Evolutionary conservation across 2,888 invertebrate species (phyloP), one percentile per base, ranked within the genome.

Genomic region (Tanypteryx hageni): DNA sequence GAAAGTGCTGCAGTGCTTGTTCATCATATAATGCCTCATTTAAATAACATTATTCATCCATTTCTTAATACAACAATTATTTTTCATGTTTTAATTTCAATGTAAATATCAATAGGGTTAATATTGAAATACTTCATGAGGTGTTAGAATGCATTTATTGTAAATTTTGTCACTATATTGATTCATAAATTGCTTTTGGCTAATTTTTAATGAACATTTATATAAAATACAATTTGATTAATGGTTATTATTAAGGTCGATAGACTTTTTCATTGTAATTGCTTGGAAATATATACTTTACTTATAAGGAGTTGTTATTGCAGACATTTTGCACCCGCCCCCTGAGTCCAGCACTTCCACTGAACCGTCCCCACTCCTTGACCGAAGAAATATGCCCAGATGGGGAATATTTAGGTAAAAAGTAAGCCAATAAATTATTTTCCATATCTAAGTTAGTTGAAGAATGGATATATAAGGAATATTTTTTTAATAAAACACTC

Each of bases 331-430:
- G 92, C 93, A 93, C 85, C 93, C 93, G 57, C 86, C 92, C 68
- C 92, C 92, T 56, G 93, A 93, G 83, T 93, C 93, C 68, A 93
- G 93, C 85, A 93, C 93, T 56, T 93, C 93, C 22, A 93, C 93
- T 18, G 93, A 93, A 81, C 92, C 93, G 22, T 93, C 93, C 11
- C 93, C 93, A 68, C 92, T 93, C n/a, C 93, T 93, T 58, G 93
- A 93, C 56, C 92, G 93, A 64, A 93, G 93, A 92, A 93, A 93
- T 58, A 68, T 92, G 57, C 92, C 92, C 14, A 93, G 93, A 64
- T 91, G 93, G 61, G 92, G 92, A 92, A 92, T 81, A 92, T 56
- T 86, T 27, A 92, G 92, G 92, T 92, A 92, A 92, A 92, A 92
- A 92, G 82, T 91, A 92, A 92, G 92, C 83, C 59, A 83, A 83